Evolutionary conservation across 2,113 vertebrate genomes (phyloP), one percentile per base, ranked within the genome.

Genomic region (Eudyptes chrysolophus): DNA sequence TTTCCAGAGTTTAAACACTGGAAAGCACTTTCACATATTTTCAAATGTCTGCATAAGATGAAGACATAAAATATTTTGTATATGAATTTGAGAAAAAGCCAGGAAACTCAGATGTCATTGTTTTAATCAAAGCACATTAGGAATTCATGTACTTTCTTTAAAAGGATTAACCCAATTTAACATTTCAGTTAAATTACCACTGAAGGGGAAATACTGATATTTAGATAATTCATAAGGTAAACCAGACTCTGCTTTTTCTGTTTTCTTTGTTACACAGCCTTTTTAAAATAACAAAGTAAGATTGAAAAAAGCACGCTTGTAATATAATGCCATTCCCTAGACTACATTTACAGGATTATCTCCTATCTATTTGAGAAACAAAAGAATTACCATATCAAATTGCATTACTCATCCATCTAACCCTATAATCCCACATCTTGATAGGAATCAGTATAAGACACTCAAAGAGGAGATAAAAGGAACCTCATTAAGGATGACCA

Each of bases 361-460:
- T 60, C 51, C 42, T 49, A n/a, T 29, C 51, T 84, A 49, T 70
- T 30, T 62, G 29, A 78, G 51, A 94, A 90, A 90, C 80, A 87
- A 51, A 92, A 78, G 34, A 94, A 92, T 91, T 92, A 90, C 25
- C 38, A n/a, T 58, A 92, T 70, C 36, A 75, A 92, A 92, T 51
- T 83, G 64, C 80, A 89, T 92, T 90, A 96, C 64, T 92, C 83
- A 86, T 92, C 66, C 52, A 87, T 44, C 75, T 90, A 96, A 86
- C 16, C 27, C 16, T 74, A 42, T 76, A 93, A 94, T 92, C 42
- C 25, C 44, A 48, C 44, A 48, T 83, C 6, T 16, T 77, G 34
- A 94, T 49, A 86, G 26, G 24, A 83, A 88, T 65, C 90, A 88
- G 55, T 51, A 76, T 25, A 62, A 90, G 32, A 69, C 49, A 71